phyloP scores from a whole-genome alignment of 2,888 invertebrate species.

The Baronia brevicornis region DNA sequence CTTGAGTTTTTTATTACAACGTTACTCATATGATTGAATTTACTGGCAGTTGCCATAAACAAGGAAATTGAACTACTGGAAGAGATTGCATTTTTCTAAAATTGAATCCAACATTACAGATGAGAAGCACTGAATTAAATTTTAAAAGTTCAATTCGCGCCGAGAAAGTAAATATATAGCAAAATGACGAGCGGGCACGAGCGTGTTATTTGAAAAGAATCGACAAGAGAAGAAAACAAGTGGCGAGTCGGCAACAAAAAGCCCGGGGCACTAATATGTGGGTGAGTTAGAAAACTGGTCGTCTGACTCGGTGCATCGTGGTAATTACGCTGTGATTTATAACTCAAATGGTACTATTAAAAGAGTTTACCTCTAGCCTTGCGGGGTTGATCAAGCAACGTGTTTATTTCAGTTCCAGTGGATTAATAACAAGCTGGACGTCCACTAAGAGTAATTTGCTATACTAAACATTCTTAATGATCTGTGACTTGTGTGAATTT shows the following conservation, averaged over 20 bases:
- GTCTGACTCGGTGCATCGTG: constrained; percentile 26
- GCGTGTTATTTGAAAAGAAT: constrained; percentile 10
- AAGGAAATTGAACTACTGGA: too few species aligned
- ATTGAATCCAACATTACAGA: too few species aligned
- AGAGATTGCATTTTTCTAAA: too few species aligned
- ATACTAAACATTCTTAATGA: constrained; percentile 1
- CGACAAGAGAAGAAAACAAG: constrained; percentile 13
- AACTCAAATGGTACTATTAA: constrained; percentile 36
- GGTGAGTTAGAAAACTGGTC: constrained; percentile 23
- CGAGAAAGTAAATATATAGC: constrained; percentile 2
- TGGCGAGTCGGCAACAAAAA: constrained; percentile 13
- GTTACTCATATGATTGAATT: too few species aligned
- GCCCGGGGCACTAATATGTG: constrained; percentile 23
- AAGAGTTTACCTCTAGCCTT: constrained; percentile 19
- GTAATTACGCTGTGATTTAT: constrained; percentile 59
- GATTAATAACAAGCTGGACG: constrained; percentile 18
- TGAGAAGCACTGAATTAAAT: too few species aligned
- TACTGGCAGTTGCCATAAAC: too few species aligned
- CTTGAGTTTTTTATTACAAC: too few species aligned
- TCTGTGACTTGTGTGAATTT: too few species aligned
- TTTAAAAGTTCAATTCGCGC: neutral
- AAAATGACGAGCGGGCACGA: constrained; percentile 3
- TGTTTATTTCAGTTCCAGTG: constrained; percentile 38
- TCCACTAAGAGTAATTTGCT: constrained; percentile 18
- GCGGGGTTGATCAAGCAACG: constrained; percentile 34